Base-by-base conservation (phyloP, 2,888 invertebrate species). In the Idaea straminata region DNA sequence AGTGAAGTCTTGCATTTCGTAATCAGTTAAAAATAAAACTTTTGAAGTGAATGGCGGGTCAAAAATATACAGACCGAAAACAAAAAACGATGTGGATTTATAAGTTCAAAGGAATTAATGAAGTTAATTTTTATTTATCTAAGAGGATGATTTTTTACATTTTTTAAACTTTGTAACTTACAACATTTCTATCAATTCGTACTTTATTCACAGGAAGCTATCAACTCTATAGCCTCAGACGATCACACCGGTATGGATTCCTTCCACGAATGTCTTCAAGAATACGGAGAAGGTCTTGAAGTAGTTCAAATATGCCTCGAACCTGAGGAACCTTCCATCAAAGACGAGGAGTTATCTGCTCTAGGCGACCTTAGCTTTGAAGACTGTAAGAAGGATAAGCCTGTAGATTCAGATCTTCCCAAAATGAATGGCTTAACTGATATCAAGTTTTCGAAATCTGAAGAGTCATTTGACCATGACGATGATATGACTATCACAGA, bases 161-260 rank as follows among this genome's bases (percentile, higher is more conserved):
- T 1, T 0, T 36, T 5, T 7, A 36, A 36, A 5, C 36, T 36
- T 7, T 77, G 80, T 77, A 69, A 72, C 77, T 77, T 66, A 61
- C 60, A 63, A 13, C 57, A 35, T 62, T 57, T 61, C 13, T 10
- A 57, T 10, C 57, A 36, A 35, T 15, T 67, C 63, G 25, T 66
- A 47, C 36, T 47, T 47, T 47, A 47, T 35, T 16, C 57, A 73
- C 88, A 93, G 93, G 93, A 93, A 85, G 93, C 88, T 74, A 81
- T 93, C 66, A 93, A 93, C 77, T 94, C 94, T 0, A 82, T 94
- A 64, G 94, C 93, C 5, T 94, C 94, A 57, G 94, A 95, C 66
- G 94, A 95, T 73, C 94, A 94, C 76, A 95, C 94, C 0, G 94
- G 94, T 59, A 91, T 95, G 84, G 95, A 95, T 66, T 95, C 95